Conservation (phyloP, 2,888 invertebrate genomes). For the Drosophila seclusa region DNA sequence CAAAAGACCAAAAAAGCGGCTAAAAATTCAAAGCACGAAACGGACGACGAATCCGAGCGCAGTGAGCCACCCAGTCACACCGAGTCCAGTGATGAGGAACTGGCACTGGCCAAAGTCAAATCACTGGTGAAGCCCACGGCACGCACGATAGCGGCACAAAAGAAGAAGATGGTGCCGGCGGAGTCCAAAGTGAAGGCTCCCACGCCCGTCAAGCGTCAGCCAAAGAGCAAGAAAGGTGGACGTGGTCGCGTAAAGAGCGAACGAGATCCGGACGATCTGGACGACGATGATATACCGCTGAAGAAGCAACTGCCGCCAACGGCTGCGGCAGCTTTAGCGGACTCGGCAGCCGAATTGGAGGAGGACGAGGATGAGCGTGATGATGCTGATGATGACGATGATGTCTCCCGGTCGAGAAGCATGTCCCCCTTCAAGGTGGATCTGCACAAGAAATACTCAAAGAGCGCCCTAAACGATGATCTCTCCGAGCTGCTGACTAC, state of each 20-base stretch:
- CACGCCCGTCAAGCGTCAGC: conserved; percentile 57
- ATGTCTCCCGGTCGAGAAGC: conserved; percentile 81
- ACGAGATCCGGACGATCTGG: conserved; percentile 27
- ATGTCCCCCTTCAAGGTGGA: conserved; percentile 84
- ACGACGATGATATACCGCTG: conserved; percentile 50
- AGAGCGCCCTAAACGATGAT: conserved; percentile 84
- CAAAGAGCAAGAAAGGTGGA: conserved; percentile 53
- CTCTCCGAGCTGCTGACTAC: conserved; percentile 81
- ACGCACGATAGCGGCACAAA: conserved; percentile 73
- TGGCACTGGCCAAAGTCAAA: conserved; percentile 60
- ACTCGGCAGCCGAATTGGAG: conserved; percentile 79
- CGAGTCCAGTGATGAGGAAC: conserved; percentile 67
- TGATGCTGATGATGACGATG: conserved; percentile 64
- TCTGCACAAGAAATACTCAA: conserved; percentile 85
- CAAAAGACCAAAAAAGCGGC: conserved; percentile 70
- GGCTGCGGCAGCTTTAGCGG: conserved; percentile 78
- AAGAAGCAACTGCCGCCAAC: conserved; percentile 78
- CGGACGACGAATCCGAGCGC: conserved; percentile 61
- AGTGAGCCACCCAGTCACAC: conserved; percentile 48
- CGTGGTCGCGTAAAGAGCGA: conserved; percentile 41
- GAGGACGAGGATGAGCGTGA: conserved; percentile 70
- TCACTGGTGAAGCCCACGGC: conserved; percentile 60
- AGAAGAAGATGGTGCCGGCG: conserved; percentile 55
- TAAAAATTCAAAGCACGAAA: conserved; percentile 52
- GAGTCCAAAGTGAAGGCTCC: conserved; percentile 67